Percentiles rank a stretch among this genome's conserved stretches.
Conservation (phyloP, 1,140 invertebrate species). For the Trachymyrmex septentrionalis region DNA sequence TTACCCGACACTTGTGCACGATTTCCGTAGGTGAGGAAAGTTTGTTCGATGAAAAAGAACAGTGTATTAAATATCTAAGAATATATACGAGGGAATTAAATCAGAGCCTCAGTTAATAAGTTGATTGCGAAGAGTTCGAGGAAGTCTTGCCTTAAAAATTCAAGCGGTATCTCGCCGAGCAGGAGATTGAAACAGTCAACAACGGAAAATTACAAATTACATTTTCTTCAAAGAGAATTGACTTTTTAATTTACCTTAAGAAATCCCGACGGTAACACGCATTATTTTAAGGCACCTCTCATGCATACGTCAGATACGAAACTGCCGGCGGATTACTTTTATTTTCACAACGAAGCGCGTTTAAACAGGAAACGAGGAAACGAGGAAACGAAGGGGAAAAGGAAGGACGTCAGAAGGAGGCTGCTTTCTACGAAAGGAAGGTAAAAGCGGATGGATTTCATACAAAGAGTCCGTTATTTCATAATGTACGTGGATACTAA, state of each 20-base stretch:
- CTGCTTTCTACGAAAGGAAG: neutral
- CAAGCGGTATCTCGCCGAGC: neutral
- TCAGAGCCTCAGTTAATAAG: conserved; percentile 14
- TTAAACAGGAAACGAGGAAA: neutral
- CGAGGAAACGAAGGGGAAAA: neutral
- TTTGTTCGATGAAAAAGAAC: neutral
- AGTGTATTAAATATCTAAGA: neutral
- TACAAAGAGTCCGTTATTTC: conserved; percentile 62
- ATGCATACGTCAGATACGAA: conserved; percentile 22
- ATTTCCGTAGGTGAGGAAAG: neutral
- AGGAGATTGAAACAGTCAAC: neutral
- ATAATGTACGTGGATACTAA: conserved; percentile 65
- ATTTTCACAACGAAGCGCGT: neutral
- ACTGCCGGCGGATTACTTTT: conserved; percentile 23
- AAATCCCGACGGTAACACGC: conserved; percentile 2
- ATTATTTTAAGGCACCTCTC: conserved; percentile 5
- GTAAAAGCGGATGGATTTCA: conserved; percentile 44
- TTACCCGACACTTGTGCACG: neutral
- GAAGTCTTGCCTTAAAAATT: neutral
- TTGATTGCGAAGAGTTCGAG: neutral
- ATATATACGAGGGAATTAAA: conserved; percentile 34
- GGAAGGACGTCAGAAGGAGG: conserved; percentile 31
- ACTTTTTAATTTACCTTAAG: conserved; percentile 44
- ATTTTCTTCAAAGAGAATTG: conserved; percentile 6
- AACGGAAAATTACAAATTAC: conserved; percentile 16